Conservation (phyloP, 2,888 invertebrate genomes). For the Amblyjoppa proteus region DNA sequence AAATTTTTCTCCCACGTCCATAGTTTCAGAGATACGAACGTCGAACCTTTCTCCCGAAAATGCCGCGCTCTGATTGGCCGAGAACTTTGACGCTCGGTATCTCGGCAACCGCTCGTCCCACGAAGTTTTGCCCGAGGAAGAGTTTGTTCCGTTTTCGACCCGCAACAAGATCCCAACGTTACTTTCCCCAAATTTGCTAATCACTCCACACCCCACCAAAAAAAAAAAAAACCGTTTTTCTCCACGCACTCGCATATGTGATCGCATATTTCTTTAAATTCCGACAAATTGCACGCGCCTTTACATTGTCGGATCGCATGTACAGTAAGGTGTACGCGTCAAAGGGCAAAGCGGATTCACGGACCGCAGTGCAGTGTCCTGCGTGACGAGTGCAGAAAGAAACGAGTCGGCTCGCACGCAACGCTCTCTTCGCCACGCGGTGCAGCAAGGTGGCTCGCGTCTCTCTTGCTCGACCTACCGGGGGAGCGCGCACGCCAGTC, state of each 20-base stretch:
- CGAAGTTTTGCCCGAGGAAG: neutral
- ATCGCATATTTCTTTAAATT: too few species aligned
- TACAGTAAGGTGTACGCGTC: neutral
- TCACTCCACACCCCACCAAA: too few species aligned
- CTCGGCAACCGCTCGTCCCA: neutral
- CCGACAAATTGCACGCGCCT: neutral
- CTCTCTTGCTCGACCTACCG: neutral
- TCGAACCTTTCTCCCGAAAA: neutral
- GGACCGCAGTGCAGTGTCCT: neutral
- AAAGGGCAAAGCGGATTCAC: conserved; percentile 3
- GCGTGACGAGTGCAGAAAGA: conserved; percentile 11
- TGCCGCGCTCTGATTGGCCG: neutral
- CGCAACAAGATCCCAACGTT: neutral
- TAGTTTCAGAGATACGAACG: neutral
- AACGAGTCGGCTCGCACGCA: conserved; percentile 7
- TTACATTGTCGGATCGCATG: conserved; percentile 6
- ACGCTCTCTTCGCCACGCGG: conserved; percentile 2
- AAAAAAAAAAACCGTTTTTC: too few species aligned
- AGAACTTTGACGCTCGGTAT: neutral
- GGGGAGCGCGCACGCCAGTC: neutral
- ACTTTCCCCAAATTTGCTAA: too few species aligned
- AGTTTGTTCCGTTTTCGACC: neutral
- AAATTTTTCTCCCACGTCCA: neutral
- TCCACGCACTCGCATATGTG: too few species aligned
- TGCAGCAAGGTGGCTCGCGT: neutral